Evolutionary conservation across 2,113 vertebrate genomes (phyloP).

Genomic region (Pterocles orientalis): DNA sequence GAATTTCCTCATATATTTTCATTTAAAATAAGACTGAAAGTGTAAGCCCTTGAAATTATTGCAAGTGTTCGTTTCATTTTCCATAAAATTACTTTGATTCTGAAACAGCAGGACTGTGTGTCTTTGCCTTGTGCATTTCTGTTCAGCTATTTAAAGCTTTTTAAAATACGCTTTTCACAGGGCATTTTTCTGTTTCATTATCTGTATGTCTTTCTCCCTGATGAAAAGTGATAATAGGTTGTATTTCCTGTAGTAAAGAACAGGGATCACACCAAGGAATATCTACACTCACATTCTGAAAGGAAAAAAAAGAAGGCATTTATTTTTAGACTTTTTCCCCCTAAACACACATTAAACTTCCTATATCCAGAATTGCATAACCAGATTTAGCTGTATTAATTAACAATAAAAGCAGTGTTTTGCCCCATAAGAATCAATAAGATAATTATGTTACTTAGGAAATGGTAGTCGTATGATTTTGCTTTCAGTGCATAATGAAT

Average conservation of each 20-base stretch:
- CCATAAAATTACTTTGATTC: slow-evolving; percentile 18
- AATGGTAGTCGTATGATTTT: slow-evolving; percentile 72
- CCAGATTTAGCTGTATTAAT: slow-evolving; percentile 75
- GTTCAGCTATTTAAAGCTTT: slow-evolving; percentile 34
- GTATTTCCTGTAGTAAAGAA: slow-evolving; percentile 10
- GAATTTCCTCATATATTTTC: slow-evolving; percentile 16
- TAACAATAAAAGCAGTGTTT: slow-evolving; percentile 77
- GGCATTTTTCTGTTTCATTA: neutral
- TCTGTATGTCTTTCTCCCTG: neutral
- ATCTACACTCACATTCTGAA: neutral
- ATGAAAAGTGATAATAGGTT: slow-evolving; percentile 35
- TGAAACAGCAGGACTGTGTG: neutral
- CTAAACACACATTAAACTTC: slow-evolving; percentile 60
- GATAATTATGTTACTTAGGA: slow-evolving; percentile 71
- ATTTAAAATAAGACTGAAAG: slow-evolving; percentile 6
- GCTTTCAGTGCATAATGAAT: slow-evolving; percentile 65
- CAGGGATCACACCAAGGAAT: slow-evolving; percentile 7
- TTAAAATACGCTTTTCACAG: slow-evolving; percentile 48
- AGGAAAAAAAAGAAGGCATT: neutral
- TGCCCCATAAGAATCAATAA: slow-evolving; percentile 63
- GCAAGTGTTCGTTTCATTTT: slow-evolving; percentile 47
- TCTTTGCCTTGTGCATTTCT: slow-evolving; percentile 9
- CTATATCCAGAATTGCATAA: slow-evolving; percentile 70
- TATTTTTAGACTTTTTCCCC: slow-evolving; percentile 48
- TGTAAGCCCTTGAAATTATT: slow-evolving; percentile 25